Percentiles rank a stretch among this genome's conserved stretches.
phyloP scores from a whole-genome alignment of 1,140 invertebrate species.

The Trichonephila inaurata region DNA sequence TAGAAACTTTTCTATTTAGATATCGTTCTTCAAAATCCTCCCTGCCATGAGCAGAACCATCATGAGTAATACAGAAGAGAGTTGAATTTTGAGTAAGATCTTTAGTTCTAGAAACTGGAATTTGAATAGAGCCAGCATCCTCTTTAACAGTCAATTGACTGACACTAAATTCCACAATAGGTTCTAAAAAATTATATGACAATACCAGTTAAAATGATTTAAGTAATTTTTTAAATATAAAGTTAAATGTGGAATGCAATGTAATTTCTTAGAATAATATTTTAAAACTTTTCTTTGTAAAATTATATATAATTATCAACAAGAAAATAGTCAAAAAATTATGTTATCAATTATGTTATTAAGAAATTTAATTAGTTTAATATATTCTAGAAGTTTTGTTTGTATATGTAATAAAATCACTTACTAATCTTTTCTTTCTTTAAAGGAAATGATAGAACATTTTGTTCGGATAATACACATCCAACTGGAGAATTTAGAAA shows the following conservation, averaged over 20 bases:
- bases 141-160: constrained; percentile 27
- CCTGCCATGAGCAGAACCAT: constrained; percentile 81
- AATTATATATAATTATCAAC: too few relatives aligned
- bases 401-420: not conserved
- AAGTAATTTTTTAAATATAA: too few relatives aligned
- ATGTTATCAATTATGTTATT: too few relatives aligned
- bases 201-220: not conserved
- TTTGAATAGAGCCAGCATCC: not conserved
- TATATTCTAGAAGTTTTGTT: too few relatives aligned
- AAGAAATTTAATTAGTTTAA: too few relatives aligned
- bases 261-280: too few relatives aligned
- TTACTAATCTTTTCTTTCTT: constrained; percentile 34
- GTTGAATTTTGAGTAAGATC: constrained; percentile 79
- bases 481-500: constrained; percentile 40
- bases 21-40: constrained; percentile 79
- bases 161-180: constrained; percentile 27
- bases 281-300: too few relatives aligned
- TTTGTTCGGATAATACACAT: not conserved
- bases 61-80: constrained; percentile 80
- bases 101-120: constrained; percentile 79
- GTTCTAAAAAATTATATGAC: not conserved
- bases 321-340: too few relatives aligned
- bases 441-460: not conserved
- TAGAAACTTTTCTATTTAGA: constrained; percentile 2
- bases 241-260: too few relatives aligned